Conservation (phyloP, 35 echinoderm and acorn worm genomes). For the Chiridota heheva region DNA sequence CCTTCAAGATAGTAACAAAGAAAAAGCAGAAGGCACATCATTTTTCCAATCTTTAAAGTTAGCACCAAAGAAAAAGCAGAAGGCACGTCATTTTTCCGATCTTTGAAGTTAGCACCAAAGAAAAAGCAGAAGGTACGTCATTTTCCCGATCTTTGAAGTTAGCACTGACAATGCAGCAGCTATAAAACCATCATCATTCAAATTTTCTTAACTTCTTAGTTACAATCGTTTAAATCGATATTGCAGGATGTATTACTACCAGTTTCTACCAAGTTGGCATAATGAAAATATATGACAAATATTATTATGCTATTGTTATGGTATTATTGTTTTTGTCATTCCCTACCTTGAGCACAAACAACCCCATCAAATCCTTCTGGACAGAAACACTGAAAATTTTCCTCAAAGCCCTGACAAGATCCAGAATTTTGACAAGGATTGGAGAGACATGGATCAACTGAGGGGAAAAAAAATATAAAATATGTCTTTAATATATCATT, state of each 20-base stretch:
- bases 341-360: not conserved
- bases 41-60: not conserved
- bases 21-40: not conserved
- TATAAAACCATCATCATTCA: too few relatives aligned
- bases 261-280: too few relatives aligned
- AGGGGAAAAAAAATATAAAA: not conserved
- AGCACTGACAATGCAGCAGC: not conserved
- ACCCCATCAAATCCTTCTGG: not conserved
- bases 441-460: conserved; percentile 44
- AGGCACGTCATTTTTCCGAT: not conserved
- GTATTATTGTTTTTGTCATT: too few relatives aligned
- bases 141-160: not conserved
- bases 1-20: not conserved
- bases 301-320: too few relatives aligned
- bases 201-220: too few relatives aligned
- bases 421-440: conserved; percentile 37
- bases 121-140: not conserved
- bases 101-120: not conserved
- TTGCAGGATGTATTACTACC: too few relatives aligned
- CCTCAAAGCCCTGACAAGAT: not conserved
- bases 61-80: not conserved
- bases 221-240: too few relatives aligned
- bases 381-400: not conserved
- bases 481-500: too few relatives aligned
- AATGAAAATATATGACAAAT: too few relatives aligned